Conservation (phyloP, 2,113 vertebrate genomes). For the Cyanistes caeruleus region DNA sequence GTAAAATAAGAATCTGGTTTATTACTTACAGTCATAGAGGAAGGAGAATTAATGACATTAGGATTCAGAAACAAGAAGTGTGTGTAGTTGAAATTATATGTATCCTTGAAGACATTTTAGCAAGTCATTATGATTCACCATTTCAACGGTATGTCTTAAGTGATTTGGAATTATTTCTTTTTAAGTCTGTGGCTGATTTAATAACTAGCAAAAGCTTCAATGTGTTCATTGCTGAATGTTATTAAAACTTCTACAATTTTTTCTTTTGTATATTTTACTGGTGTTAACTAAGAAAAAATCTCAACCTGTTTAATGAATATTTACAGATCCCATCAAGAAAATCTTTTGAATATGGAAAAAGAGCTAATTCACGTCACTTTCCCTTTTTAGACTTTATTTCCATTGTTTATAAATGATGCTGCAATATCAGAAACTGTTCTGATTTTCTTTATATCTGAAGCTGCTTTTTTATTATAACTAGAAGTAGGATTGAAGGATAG, state of each 20-base stretch:
- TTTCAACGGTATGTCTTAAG: neutral
- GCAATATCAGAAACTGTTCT: neutral
- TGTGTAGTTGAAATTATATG: neutral
- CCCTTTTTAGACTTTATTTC: neutral
- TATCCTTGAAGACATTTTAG: neutral
- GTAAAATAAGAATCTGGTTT: neutral
- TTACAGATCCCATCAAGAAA: neutral
- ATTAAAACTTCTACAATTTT: neutral
- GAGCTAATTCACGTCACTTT: neutral
- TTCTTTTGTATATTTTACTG: neutral
- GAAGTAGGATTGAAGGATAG: neutral
- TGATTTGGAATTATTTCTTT: neutral
- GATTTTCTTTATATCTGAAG: neutral
- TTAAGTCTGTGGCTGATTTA: neutral
- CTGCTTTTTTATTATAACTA: neutral
- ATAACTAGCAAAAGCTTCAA: neutral
- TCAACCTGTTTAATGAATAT: neutral
- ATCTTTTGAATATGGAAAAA: neutral
- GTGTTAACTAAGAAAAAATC: neutral
- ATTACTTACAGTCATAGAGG: neutral
- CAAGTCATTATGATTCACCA: neutral
- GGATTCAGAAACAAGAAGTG: neutral
- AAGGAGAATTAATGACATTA: constrained; percentile 16
- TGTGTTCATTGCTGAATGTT: neutral
- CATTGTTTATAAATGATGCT: neutral